Evolutionary conservation across 1,140 invertebrate species (phyloP), one percentile per base, ranked within the genome.

Genomic region (Neomicropteryx cornuta): DNA sequence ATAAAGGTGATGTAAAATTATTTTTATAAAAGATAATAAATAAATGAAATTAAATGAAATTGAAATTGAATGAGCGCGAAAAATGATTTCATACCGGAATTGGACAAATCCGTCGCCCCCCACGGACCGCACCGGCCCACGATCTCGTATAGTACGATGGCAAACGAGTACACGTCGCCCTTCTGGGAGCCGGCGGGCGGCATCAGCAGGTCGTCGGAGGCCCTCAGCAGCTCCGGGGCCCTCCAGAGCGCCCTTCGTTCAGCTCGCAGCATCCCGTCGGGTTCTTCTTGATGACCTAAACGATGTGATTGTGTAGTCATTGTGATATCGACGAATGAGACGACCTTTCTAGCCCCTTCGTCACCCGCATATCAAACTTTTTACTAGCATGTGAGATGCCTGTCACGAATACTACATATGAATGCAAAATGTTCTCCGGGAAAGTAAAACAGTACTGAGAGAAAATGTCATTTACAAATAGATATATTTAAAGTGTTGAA

Each of bases 91-190:
- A 58, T 56, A 81, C 78, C 79, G 39, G 70, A 56, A 46, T 72
- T 62, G 8, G 73, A 65, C 23, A 79, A 56, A 23, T 66, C 51
- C 0, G 68, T 72, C 23, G 73, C 68, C 1, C 83, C 82, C 82
- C 79, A 84, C 2, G 81, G 80, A 24, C 79, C 79, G 16, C 61
- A 55, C 30, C 79, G 59, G 0, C 76, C 77, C 17, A 83, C 66
- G 20, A 83, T 78, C 59, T 84, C 81, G 49, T 80, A 82, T 1
- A 85, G 52, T 13, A 85, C 68, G 24, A 85, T 76, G 4, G 70
- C 77, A 52, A 84, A 83, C 18, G 72, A 72, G 51, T 81, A 83
- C 6, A 82, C 71, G 47, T 83, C 81, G 22, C 78, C 80, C 50
- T 81, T 83, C 56, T 83, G 81, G 0, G 79, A 73, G 0, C 79